These are phyloP conservation scores for Seriola rivoliana DNA, from an alignment of 2,113 vertebrate genomes.

Conservation along the genomic window DNA sequence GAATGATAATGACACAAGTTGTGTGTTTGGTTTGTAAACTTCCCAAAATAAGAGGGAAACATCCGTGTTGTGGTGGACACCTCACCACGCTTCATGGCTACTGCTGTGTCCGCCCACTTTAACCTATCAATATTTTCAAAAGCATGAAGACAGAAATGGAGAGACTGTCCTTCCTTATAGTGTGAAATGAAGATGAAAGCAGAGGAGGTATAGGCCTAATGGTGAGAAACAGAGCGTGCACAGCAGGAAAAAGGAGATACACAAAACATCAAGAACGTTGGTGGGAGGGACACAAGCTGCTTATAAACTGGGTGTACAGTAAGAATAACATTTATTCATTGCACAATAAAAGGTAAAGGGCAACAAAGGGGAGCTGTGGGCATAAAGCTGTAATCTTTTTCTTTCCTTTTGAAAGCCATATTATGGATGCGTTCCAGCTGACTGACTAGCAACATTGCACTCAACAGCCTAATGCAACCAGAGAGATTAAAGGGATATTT, in stretches of 20 bases:
- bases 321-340: constrained; percentile 23
- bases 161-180: neutral
- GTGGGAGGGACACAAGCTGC: constrained; percentile 2
- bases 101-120: constrained; percentile 45
- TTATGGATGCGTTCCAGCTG: constrained; percentile 16
- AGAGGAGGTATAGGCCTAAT: constrained; percentile 19
- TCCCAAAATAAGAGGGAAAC: constrained; percentile 56
- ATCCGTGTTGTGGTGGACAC: constrained; percentile 69
- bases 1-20: constrained; percentile 81
- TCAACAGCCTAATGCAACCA: constrained; percentile 8
- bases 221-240: neutral
- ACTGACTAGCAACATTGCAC: constrained; percentile 18
- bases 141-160: neutral
- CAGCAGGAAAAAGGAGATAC: neutral
- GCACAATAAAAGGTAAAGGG: constrained; percentile 13
- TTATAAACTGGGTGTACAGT: neutral
- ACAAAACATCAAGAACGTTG: constrained; percentile 4
- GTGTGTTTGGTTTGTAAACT: constrained; percentile 79
- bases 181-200: constrained; percentile 17
- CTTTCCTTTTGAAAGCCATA: constrained; percentile 5
- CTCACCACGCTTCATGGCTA: constrained; percentile 41
- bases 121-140: constrained; percentile 15
- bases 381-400: neutral
- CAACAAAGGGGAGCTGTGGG: neutral
- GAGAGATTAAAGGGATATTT: constrained; percentile 21